phyloP scores from a whole-genome alignment of 2,113 vertebrate species.

The Cervus canadensis region DNA sequence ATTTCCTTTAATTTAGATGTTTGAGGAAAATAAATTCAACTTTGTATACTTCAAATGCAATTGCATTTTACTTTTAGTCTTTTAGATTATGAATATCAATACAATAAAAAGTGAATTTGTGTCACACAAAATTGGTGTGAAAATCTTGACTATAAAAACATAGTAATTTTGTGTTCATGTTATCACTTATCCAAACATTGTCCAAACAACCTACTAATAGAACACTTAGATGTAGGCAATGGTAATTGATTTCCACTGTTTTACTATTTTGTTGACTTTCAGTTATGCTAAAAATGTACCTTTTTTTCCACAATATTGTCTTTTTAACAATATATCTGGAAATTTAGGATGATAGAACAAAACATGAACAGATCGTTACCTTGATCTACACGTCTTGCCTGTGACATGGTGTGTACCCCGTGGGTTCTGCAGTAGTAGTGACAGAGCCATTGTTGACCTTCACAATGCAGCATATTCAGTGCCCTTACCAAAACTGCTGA shows the following conservation, averaged over 20 bases:
- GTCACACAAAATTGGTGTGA: background rate
- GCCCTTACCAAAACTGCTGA: background rate
- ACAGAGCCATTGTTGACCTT: background rate
- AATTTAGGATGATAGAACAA: background rate
- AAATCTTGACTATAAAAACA: background rate
- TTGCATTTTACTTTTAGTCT: background rate
- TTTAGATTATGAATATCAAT: background rate
- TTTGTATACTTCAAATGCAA: background rate
- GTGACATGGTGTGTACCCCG: too few species aligned
- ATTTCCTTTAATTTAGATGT: background rate
- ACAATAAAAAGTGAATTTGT: background rate
- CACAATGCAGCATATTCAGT: rapidly evolving
- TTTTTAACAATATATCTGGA: background rate
- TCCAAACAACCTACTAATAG: background rate
- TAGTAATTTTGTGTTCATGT: background rate
- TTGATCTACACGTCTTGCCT: background rate
- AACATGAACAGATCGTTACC: background rate
- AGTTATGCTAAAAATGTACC: background rate
- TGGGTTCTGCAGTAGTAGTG: rapidly evolving
- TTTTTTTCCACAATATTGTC: background rate
- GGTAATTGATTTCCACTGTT: background rate
- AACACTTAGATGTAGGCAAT: background rate
- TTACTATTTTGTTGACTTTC: background rate
- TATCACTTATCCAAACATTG: background rate
- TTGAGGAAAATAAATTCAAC: background rate